A percentile compares a stretch with the other conserved stretches of the same genome.
Conservation (phyloP, 2,888 invertebrate genomes). For the Dorcus parallelipipedus region DNA sequence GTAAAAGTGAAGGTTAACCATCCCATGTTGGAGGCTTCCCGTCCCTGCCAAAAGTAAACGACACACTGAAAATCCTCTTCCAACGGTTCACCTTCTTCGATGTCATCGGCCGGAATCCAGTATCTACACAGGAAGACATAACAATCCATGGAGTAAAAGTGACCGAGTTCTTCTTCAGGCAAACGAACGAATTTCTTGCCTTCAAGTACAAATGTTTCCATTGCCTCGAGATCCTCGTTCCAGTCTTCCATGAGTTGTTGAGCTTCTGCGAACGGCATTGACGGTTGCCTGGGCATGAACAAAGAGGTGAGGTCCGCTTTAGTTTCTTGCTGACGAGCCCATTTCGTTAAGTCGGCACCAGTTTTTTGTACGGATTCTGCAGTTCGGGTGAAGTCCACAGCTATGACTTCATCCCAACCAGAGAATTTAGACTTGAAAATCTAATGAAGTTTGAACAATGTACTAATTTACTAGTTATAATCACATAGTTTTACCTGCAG, state of each 20-base stretch:
- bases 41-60: slow-evolving; percentile 99
- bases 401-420: slow-evolving; percentile 99
- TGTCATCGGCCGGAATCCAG: slow-evolving; percentile 68
- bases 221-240: slow-evolving; percentile 97
- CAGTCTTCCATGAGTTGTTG: slow-evolving; percentile 89
- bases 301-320: slow-evolving; percentile 93
- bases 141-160: slow-evolving; percentile 92
- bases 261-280: slow-evolving; percentile 82
- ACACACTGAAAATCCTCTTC: slow-evolving; percentile 83
- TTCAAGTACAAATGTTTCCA: slow-evolving; percentile 97
- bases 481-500: slow-evolving; percentile 58
- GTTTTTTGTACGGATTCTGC: slow-evolving; percentile 95
- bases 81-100: slow-evolving; percentile 49
- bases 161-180: slow-evolving; percentile 84
- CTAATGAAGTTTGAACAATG: slow-evolving; percentile 40
- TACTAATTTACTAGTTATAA: not conserved
- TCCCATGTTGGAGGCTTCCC: slow-evolving; percentile 97
- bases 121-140: slow-evolving; percentile 98
- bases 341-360: slow-evolving; percentile 91
- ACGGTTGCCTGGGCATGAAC: slow-evolving; percentile 90
- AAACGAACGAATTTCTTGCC: slow-evolving; percentile 95
- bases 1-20: slow-evolving; percentile 99
- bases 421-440: slow-evolving; percentile 96
- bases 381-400: slow-evolving; percentile 97
- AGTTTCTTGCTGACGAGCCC: slow-evolving; percentile 87